phyloP scores from a whole-genome alignment of 2,113 vertebrate genomes.

The Esox niger region DNA sequence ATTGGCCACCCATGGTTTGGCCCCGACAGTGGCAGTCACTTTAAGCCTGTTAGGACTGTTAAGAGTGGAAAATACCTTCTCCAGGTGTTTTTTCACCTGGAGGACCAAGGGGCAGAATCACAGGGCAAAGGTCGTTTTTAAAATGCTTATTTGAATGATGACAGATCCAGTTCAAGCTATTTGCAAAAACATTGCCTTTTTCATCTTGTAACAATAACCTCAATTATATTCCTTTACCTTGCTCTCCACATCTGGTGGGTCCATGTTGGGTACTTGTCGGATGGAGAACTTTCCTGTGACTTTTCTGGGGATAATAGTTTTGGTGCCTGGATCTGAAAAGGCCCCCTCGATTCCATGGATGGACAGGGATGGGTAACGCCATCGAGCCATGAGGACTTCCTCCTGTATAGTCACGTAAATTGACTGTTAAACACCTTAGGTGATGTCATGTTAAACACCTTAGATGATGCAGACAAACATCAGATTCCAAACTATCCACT shows the following conservation, averaged over 20 bases:
- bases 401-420: conserved; percentile 64
- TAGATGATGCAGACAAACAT: no score
- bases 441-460: not conserved
- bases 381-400: conserved; percentile 72
- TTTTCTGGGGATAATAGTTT: conserved; percentile 75
- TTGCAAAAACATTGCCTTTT: no score
- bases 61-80: conserved; percentile 61
- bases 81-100: conserved; percentile 32
- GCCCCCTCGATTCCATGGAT: conserved; percentile 80
- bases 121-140: not conserved
- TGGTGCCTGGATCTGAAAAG: conserved; percentile 66
- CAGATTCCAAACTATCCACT: no score
- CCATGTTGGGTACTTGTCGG: conserved; percentile 74
- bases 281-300: conserved; percentile 81
- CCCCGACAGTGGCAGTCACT: conserved; percentile 57
- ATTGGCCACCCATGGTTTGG: conserved; percentile 62
- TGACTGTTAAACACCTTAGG: no score
- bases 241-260: conserved; percentile 51
- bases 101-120: not conserved
- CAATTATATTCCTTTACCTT: conserved; percentile 56
- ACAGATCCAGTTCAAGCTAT: no score
- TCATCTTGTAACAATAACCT: no score
- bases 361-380: conserved; percentile 75
- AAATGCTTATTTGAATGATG: no score
- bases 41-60: conserved; percentile 71